Evolutionary conservation across 2,113 vertebrate species (phyloP), one percentile per base, ranked within the genome.

Genomic region (Actenoides lindsayi): DNA sequence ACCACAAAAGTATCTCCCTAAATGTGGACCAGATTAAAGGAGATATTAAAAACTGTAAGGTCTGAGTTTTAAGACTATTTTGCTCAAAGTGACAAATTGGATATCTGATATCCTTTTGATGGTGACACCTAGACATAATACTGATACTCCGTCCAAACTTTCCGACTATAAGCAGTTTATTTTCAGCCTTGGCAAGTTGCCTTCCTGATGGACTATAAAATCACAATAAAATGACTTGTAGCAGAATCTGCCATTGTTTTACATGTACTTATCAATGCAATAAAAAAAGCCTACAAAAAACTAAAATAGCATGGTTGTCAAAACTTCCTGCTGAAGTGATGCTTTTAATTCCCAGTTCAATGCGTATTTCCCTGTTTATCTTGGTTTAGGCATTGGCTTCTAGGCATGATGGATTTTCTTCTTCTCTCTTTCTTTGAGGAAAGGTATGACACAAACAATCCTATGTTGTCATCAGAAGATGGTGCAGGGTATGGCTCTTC

Each of bases 381-480:
- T 37, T 81, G 16, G 6, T 42, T 74, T 67, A 74, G 37, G 28
- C 6, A 9, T 41, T 90, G 60, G 2, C 24, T 70, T 56, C 41
- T 62, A 75, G 44, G 41, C 27, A 41, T 48, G 27, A 9, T 54
- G 17, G 6, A 41, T 78, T 92, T 91, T 81, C 8, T 81, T 84
- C 27, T 87, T 7, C 25, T 62, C 31, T 54, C 3, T 50, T 71
- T 71, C 53, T 69, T 56, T 83, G 53, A 35, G 28, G 53, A 83
- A 69, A 51, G 5, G 5, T 68, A 17, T 14, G 5, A 64, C 71
- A 35, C 71, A 46, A 10, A 23, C 68, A 60, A 27, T 83, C 6
- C 13, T 82, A 14, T 0, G 0, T 12, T 71, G 30, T 56, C 56
- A 41, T 54, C 16, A 73, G 21, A 80, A 50, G 15, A n/a, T 42